Conservation (phyloP, 2,113 vertebrate genomes). For the Urocynchramus pylzowi region DNA sequence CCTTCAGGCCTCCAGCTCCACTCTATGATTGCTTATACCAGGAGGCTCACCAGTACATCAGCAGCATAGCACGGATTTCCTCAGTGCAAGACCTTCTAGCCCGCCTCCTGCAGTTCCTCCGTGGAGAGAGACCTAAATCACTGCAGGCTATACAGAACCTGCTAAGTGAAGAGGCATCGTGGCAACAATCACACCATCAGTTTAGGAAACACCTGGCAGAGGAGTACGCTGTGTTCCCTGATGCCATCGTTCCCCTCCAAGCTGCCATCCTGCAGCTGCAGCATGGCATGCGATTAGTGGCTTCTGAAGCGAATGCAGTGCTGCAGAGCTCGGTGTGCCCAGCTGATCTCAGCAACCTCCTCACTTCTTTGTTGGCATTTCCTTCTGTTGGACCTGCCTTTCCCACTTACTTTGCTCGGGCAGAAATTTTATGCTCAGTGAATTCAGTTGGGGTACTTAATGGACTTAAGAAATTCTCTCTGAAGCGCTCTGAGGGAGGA, state of each 20-base stretch:
- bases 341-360: slow-evolving; percentile 73
- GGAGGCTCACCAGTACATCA: slow-evolving; percentile 88
- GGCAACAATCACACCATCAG: slow-evolving; percentile 91
- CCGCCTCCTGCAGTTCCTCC: slow-evolving; percentile 79
- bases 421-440: slow-evolving; percentile 86
- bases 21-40: slow-evolving; percentile 84
- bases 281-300: slow-evolving; percentile 90
- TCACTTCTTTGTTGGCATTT: slow-evolving; percentile 81
- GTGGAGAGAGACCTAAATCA: slow-evolving; percentile 69
- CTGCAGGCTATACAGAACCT: slow-evolving; percentile 76
- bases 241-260: slow-evolving; percentile 79
- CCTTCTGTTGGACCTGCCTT: slow-evolving; percentile 76
- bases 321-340: slow-evolving; percentile 57
- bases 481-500: slow-evolving; percentile 59
- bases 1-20: slow-evolving; percentile 81
- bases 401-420: slow-evolving; percentile 82
- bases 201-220: slow-evolving; percentile 84
- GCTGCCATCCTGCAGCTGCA: slow-evolving; percentile 86
- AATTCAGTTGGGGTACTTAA: slow-evolving; percentile 78
- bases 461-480: slow-evolving; percentile 76
- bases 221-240: slow-evolving; percentile 85
- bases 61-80: slow-evolving; percentile 80
- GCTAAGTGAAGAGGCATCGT: slow-evolving; percentile 88
- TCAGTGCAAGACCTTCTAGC: slow-evolving; percentile 84
- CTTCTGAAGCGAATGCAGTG: slow-evolving; percentile 76